Conservation (phyloP, 2,888 invertebrate species). For the Dioctria linearis region DNA sequence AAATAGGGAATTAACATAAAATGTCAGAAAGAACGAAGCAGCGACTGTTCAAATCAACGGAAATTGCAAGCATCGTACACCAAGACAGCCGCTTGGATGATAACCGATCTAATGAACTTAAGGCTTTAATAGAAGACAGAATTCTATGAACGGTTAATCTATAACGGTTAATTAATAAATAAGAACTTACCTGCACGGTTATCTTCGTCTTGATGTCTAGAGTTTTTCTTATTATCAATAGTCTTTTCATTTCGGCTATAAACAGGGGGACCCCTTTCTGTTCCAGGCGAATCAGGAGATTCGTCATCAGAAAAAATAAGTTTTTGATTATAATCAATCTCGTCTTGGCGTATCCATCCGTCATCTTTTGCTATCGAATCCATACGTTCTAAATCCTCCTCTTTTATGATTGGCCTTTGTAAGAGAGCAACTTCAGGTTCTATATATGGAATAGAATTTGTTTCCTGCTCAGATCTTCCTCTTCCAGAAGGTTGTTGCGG, state of each 20-base stretch:
- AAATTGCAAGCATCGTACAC: no score
- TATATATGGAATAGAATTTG: constrained; percentile 64
- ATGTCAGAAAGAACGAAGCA: no score
- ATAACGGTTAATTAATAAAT: not conserved
- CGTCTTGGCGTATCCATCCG: constrained; percentile 94
- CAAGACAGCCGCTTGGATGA: no score
- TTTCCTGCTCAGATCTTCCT: constrained; percentile 65
- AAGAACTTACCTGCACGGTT: constrained; percentile 57
- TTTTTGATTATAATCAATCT: constrained; percentile 96
- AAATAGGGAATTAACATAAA: no score
- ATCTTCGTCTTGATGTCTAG: constrained; percentile 60
- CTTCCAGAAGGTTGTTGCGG: constrained; percentile 33
- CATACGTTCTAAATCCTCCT: constrained; percentile 92
- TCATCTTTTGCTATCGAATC: constrained; percentile 91
- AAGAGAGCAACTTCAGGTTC: constrained; percentile 77
- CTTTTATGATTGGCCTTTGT: constrained; percentile 90
- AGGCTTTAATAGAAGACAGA: not conserved
- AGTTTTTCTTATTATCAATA: constrained; percentile 29
- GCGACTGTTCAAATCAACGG: no score
- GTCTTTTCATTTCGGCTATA: constrained; percentile 42
- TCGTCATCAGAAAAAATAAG: constrained; percentile 96
- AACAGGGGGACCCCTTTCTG: constrained; percentile 55
- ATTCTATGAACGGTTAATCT: not conserved
- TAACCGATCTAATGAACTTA: no score
- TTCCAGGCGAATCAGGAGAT: constrained; percentile 65